Base-by-base conservation (phyloP, 1,140 invertebrate genomes). In the Aphis craccivora region DNA sequence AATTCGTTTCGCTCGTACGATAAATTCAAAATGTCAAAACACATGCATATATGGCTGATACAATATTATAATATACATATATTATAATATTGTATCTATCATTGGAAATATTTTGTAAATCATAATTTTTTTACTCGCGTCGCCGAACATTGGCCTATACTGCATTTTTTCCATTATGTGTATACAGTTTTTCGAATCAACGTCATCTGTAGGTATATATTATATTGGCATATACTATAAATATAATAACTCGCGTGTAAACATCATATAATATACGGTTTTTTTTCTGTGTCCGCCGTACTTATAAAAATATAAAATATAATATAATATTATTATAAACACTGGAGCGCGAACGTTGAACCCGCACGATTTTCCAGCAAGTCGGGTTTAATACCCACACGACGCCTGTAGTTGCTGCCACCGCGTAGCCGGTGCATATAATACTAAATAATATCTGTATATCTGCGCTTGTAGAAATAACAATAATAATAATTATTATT, bases 21-120 rank as follows among this genome's bases (percentile, higher is more conserved):
- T 89, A 55, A 89, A 89, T 55, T 53, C 51, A 55, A 89, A 89
- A 89, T 89, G 88, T 89, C 88, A 89, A 89, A 89, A 89, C 40
- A n/a, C 6, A 45, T 25, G 30, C 23, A 48, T 51, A 48, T 45
- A 43, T 18, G 25, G 9, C 8, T 1, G 48, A 51, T 30, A 43
- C 40, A 30, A 86, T 83, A 83, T 67, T 67, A 67, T 67, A 18
- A 67, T 67, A 18, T n/a, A n/a, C 30, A 8, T 60, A 67, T 67
- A 67, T 67, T 30, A 18, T 67, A 48, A 51, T 86, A 86, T 30
- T 40, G 3, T 25, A 84, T 86, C 22, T 86, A 86, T 53, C 51
- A 53, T 55, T 48, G 48, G 51, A 37, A 40, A 55, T 53, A 55
- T 55, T 55, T 53, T 89, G 35, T 89, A 89, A 89, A 89, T 89